Percentiles rank a stretch among this genome's conserved stretches.
phyloP scores from a whole-genome alignment of 2,888 invertebrate genomes.

The Cerastis rubricosa region DNA sequence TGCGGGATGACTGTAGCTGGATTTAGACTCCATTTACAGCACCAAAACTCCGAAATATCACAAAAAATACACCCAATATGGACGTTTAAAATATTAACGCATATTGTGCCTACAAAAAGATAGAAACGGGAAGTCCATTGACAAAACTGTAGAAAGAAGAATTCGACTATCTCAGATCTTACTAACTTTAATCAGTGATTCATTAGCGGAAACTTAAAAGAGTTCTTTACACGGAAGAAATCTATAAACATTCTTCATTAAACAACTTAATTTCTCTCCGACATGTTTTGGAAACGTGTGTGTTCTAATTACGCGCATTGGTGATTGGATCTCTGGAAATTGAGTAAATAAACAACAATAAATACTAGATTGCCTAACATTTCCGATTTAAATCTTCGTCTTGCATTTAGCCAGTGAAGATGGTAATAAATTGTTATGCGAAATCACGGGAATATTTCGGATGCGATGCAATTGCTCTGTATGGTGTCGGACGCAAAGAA shows the following conservation, averaged over 20 bases:
- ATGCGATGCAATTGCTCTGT: too few relatives aligned
- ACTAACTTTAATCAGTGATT: constrained; percentile 49
- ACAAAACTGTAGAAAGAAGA: constrained; percentile 22
- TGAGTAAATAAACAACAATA: constrained; percentile 9
- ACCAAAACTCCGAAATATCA: background rate
- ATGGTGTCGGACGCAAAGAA: too few relatives aligned
- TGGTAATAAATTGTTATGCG: too few relatives aligned
- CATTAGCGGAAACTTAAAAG: constrained; percentile 52
- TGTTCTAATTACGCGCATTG: constrained; percentile 43
- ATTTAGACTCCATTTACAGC: background rate
- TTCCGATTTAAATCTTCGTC: background rate
- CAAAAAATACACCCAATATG: background rate
- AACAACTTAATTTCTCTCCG: constrained; percentile 39
- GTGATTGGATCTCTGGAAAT: background rate
- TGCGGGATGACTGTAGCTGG: too few relatives aligned
- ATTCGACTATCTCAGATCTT: constrained; percentile 36
- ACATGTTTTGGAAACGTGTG: constrained; percentile 43
- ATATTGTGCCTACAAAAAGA: background rate
- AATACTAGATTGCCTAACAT: background rate
- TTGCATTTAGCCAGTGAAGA: background rate
- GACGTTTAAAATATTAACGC: background rate
- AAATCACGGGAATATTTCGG: too few relatives aligned
- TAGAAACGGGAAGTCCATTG: constrained; percentile 20
- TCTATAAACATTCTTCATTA: constrained; percentile 52
- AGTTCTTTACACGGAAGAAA: constrained; percentile 45